Percentiles rank a stretch among this genome's conserved stretches.
These are phyloP conservation scores for Hirtodrosophila histrioides DNA, from an alignment of 2,888 invertebrate genomes.

Conservation along the genomic window DNA sequence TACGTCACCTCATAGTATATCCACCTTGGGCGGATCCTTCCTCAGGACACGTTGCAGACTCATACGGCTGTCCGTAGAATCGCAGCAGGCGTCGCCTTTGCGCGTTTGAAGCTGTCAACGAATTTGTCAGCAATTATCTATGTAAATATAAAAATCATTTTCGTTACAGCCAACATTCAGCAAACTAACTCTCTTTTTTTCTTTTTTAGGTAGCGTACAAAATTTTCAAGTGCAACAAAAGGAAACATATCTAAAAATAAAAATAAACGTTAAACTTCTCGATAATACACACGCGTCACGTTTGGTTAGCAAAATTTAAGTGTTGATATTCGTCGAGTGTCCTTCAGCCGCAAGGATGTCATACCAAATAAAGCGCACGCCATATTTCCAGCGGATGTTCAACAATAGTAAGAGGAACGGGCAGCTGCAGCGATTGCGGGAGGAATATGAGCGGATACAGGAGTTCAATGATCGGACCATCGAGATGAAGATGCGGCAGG, in stretches of 20 bases:
- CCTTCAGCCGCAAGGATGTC: conserved; percentile 52
- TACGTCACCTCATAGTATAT: no score
- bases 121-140: no score
- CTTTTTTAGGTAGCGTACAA: conserved; percentile 45
- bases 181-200: conserved; percentile 20
- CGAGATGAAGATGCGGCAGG: conserved; percentile 76
- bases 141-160: conserved; percentile 34
- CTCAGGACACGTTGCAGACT: no score
- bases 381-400: conserved; percentile 69
- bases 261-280: not conserved
- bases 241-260: conserved; percentile 13
- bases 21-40: no score
- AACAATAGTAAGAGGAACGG: conserved; percentile 72
- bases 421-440: conserved; percentile 71
- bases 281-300: no score
- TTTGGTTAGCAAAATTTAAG: no score
- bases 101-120: no score
- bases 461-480: conserved; percentile 75
- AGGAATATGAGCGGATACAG: conserved; percentile 78
- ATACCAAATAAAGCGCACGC: conserved; percentile 75
- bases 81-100: not conserved
- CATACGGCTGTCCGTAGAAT: no score
- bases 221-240: conserved; percentile 51
- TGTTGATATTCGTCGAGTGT: no score
- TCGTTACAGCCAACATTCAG: conserved; percentile 33